These are phyloP conservation scores for Aselliscus stoliczkanus DNA, from an alignment of 2,797 vertebrate species.

Conservation along the genomic window DNA sequence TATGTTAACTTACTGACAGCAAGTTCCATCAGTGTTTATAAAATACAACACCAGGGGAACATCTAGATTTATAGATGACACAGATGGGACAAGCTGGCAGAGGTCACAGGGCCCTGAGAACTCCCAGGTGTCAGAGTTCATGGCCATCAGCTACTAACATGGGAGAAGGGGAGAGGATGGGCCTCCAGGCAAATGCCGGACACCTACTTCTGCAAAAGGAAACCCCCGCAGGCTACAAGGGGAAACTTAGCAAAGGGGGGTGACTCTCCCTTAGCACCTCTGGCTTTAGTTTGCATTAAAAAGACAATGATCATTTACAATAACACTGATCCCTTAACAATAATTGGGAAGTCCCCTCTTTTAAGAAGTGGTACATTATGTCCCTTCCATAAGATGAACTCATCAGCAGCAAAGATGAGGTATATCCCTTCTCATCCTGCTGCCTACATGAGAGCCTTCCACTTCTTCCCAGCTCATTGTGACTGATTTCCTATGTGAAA, in stretches of 20 bases:
- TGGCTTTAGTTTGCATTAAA: neutral
- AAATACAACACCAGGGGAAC: neutral
- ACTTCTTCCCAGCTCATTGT: neutral
- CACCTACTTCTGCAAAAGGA: neutral
- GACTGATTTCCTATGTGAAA: conserved; percentile 34
- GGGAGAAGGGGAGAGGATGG: neutral
- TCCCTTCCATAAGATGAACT: conserved; percentile 43
- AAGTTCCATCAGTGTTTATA: neutral
- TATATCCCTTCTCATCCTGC: conserved; percentile 29
- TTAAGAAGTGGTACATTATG: neutral
- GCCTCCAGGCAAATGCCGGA: neutral
- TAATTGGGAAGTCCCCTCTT: conserved; percentile 47
- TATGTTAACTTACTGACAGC: neutral
- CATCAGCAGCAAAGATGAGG: conserved; percentile 3
- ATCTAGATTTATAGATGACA: neutral
- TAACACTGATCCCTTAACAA: neutral
- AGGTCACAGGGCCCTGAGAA: neutral
- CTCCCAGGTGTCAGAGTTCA: neutral
- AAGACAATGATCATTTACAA: neutral
- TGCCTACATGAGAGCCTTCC: neutral
- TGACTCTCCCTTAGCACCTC: neutral
- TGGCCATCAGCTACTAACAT: neutral
- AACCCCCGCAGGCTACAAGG: neutral
- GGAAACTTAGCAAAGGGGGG: neutral
- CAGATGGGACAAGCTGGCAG: neutral